Base-by-base conservation (phyloP, 2,113 vertebrate species). In the Cyprinodon variegatus region DNA sequence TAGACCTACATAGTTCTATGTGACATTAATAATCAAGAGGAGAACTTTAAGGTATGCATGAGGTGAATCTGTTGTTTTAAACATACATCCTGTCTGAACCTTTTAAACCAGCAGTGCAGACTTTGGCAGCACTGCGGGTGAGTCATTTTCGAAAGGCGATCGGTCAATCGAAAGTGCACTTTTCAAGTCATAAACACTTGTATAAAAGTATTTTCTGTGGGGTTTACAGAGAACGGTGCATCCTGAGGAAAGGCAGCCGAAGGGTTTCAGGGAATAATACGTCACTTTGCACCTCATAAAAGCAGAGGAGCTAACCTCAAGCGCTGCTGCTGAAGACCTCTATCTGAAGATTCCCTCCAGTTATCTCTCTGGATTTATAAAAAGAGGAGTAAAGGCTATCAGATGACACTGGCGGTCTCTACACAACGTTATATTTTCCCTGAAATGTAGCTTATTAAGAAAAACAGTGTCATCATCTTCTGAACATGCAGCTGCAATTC, bases 221-320 rank as follows among this genome's bases (percentile, higher is more conserved):
- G 64, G 53, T 88, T 82, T 74, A 65, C 62, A 76, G 50, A 79
- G 65, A 76, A 82, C 77, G 80, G 66, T 57, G 77, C 40, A 0
- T 65, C 59, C 68, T 66, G 43, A 36, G 70, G 76, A 82, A 76
- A 77, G 65, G 61, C 65, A 61, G 66, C 10, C 53, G 75, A 87
- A 74, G 70, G 65, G 62, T 85, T 79, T 76, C 63, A 68, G 66
- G 78, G 76, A 89, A 84, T 88, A 87, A 91, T 81, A 73, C 68
- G 66, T 78, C 74, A 83, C 83, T 94, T 94, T 87, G 72, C 92
- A 93, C 89, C 88, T 93, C 90, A 50, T 94, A 93, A 93, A 94
- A 86, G 76, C 59, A 43, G 68, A 62, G 7, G 70, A 84, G 72
- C 59, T 70, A 83, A 88, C 83, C 83, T 92, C 70, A 20, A 77